Percentiles rank a stretch among this genome's conserved stretches.
phyloP scores from a whole-genome alignment of 2,888 invertebrate species.

The Synanthedon andrenaeformis region DNA sequence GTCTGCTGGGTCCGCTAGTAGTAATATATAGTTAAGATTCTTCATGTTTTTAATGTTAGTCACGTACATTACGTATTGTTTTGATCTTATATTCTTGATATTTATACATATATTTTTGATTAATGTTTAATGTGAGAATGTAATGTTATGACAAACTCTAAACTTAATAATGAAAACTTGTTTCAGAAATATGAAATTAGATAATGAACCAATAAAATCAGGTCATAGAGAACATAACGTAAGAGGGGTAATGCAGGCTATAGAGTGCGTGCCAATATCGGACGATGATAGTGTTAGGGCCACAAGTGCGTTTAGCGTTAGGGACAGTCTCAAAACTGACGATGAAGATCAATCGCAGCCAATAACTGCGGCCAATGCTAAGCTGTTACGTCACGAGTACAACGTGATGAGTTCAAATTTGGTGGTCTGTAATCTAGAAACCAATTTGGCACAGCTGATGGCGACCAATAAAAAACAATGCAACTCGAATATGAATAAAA shows the following conservation, averaged over 20 bases:
- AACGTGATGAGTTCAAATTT: slow-evolving; percentile 62
- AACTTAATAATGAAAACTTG: background rate
- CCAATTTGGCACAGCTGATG: slow-evolving; percentile 61
- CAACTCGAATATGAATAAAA: slow-evolving; percentile 36
- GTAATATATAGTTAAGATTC: background rate
- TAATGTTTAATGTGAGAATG: background rate
- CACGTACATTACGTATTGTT: background rate
- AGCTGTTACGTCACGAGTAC: slow-evolving; percentile 56
- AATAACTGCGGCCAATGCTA: slow-evolving; percentile 57
- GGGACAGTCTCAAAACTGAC: slow-evolving; percentile 63
- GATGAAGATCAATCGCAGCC: slow-evolving; percentile 62
- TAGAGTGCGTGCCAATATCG: slow-evolving; percentile 59
- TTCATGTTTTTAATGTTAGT: background rate
- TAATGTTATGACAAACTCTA: background rate
- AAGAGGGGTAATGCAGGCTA: slow-evolving; percentile 42
- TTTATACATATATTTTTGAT: no score
- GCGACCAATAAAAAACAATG: slow-evolving; percentile 43
- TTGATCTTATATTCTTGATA: no score
- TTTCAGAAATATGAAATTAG: slow-evolving; percentile 29
- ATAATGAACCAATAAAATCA: slow-evolving; percentile 29
- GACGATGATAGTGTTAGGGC: slow-evolving; percentile 65
- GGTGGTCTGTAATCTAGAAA: slow-evolving; percentile 60
- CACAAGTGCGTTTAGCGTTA: slow-evolving; percentile 59
- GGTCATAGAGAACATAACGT: slow-evolving; percentile 46
- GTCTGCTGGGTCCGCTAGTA: no score